Evolutionary conservation across 1,140 invertebrate species (phyloP).

Genomic region (Ceratosolen fusciceps): DNA sequence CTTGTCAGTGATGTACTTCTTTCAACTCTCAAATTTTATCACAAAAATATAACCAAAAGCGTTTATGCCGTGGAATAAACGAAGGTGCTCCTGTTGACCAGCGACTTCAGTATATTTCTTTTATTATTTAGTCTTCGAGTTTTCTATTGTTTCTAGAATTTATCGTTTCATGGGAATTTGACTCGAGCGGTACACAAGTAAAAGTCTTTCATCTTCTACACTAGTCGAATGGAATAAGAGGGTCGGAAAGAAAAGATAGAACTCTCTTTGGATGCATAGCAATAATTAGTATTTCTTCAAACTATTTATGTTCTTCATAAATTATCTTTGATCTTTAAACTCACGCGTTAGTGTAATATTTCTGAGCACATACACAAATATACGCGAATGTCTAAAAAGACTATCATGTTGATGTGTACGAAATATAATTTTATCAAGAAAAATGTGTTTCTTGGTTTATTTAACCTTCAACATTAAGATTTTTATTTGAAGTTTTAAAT

Average conservation of each 20-base stretch:
- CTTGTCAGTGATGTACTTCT: neutral
- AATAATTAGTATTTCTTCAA: conserved; percentile 69
- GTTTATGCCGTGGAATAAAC: conserved; percentile 26
- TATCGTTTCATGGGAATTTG: conserved; percentile 69
- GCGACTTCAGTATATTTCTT: conserved; percentile 63
- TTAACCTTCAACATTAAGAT: neutral
- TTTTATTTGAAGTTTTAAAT: too few species aligned
- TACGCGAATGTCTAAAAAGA: neutral
- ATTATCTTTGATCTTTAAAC: conserved; percentile 59
- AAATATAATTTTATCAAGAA: neutral
- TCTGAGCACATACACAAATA: too few species aligned
- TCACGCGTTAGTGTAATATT: neutral
- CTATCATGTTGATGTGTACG: conserved; percentile 16
- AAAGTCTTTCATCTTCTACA: conserved; percentile 65
- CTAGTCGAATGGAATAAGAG: neutral
- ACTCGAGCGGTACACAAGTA: conserved; percentile 52
- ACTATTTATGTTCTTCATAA: conserved; percentile 69
- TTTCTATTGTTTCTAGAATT: conserved; percentile 70
- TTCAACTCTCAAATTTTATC: neutral
- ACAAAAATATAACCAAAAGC: conserved; percentile 56
- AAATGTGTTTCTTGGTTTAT: neutral
- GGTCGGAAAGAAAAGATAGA: conserved; percentile 53
- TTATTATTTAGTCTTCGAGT: conserved; percentile 68
- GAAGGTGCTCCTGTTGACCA: conserved; percentile 29
- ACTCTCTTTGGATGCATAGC: conserved; percentile 48